Evolutionary conservation across 2,797 vertebrate genomes (phyloP).

Genomic region (Fistularia tabacaria): DNA sequence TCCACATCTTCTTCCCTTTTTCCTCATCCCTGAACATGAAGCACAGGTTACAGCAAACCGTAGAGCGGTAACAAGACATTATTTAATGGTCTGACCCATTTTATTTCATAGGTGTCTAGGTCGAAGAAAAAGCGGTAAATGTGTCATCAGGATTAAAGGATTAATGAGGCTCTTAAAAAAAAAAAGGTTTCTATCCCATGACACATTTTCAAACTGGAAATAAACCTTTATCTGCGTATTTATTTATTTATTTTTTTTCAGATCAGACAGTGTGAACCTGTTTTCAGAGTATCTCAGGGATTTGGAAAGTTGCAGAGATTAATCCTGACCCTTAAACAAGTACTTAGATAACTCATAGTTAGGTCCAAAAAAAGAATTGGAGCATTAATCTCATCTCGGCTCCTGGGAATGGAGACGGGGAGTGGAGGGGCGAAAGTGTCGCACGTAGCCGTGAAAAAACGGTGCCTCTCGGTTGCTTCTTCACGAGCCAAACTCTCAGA

Average conservation of each 20-base stretch:
- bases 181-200: not conserved
- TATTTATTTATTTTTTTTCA: constrained; percentile 1
- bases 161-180: constrained; percentile 8
- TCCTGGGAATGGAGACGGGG: constrained; percentile 13
- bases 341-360: constrained; percentile 45
- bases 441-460: constrained; percentile 6
- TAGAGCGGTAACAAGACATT: constrained; percentile 3
- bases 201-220: constrained; percentile 15
- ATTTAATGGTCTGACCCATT: constrained; percentile 25
- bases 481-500: no score
- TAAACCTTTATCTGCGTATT: constrained; percentile 3
- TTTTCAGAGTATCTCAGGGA: constrained; percentile 18
- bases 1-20: constrained; percentile 96
- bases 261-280: not conserved
- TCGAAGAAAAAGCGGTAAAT: constrained; percentile 4
- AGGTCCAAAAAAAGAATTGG: constrained; percentile 29
- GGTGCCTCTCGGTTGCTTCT: not conserved
- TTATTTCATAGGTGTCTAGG: constrained; percentile 14
- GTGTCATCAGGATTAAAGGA: not conserved
- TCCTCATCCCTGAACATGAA: constrained; percentile 83
- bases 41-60: not conserved
- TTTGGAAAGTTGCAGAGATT: constrained; percentile 25
- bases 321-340: constrained; percentile 29
- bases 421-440: constrained; percentile 4
- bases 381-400: constrained; percentile 32